Evolutionary conservation across 2,797 vertebrate species (phyloP).

Genomic region (Micrastur ruficollis): DNA sequence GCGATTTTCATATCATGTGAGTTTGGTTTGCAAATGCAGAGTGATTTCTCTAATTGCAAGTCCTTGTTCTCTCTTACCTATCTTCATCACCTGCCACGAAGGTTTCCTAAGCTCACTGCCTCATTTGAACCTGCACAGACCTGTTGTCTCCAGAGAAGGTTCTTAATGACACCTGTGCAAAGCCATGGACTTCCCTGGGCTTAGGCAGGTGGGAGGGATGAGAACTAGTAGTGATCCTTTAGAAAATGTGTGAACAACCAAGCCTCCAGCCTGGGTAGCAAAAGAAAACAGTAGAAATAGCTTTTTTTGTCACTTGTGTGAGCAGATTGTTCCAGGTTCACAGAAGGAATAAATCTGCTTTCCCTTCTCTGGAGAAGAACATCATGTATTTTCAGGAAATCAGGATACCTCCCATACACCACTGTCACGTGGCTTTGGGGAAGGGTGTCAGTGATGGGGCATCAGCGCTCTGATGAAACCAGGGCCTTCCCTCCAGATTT

Average conservation of each 20-base stretch:
- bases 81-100: neutral
- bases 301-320: neutral
- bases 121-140: neutral
- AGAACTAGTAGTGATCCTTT: neutral
- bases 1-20: neutral
- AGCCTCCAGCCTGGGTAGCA: neutral
- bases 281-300: neutral
- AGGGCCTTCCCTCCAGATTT: neutral
- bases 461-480: neutral
- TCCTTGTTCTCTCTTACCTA: neutral
- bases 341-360: constrained; percentile 42
- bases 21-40: neutral
- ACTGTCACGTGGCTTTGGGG: neutral
- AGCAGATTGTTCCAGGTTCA: constrained; percentile 3
- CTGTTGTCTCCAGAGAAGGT: neutral
- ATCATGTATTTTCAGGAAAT: constrained; percentile 38
- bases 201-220: neutral
- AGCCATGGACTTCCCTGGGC: neutral
- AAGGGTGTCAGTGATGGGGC: neutral
- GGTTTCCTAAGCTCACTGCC: neutral
- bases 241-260: rapidly evolving
- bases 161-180: neutral
- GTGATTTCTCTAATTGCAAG: neutral
- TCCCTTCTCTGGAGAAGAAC: neutral
- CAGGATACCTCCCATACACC: neutral